Evolutionary conservation across 2,888 invertebrate species (phyloP), one percentile per base, ranked within the genome.

Genomic region (Hydroisotoma schaefferi): DNA sequence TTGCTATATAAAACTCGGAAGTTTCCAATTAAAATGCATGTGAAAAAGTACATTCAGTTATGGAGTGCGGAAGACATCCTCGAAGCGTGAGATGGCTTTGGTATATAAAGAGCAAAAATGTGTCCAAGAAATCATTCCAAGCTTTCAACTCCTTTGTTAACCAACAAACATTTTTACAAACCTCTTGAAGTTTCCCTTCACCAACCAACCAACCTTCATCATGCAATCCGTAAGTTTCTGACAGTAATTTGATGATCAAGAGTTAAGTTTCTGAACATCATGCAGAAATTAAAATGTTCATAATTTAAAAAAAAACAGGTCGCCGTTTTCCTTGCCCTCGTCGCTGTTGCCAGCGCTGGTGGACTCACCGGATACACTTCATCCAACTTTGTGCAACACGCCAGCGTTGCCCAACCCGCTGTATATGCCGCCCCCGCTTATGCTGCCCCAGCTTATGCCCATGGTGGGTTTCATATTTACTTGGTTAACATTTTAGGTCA

Each of bases 291-390:
- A n/a, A n/a, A n/a, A n/a, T n/a, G n/a, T n/a, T n/a, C n/a, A n/a
- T n/a, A n/a, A n/a, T n/a, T n/a, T n/a, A n/a, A n/a, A n/a, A n/a
- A n/a, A n/a, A n/a, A 10, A 33, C 15, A 47, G 47, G 20, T 47
- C 25, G 47, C 47, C n/a, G 47, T 47, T 22, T 47, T 47, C 22
- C 47, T 47, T n/a, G 47, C 47, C 47, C 8, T 47, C 47, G 47
- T 47, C 26, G 47, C 23, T 23, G 20, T n/a, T 10, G 20, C 22
- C 47, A 8, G 10, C 20, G 47, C 47, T 47, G 47, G 47, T 8
- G 47, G 47, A 23, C n/a, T 47, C 6, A 33, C 33, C 33, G 33
- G 33, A 33, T 33, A 10, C 33, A 15, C 8, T 33, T 33, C 33
- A 8, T 33, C 33, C 33, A 33, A 33, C 33, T 33, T 10, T 15